Conservation (phyloP, 2,113 vertebrate genomes). For the Notechis scutatus region DNA sequence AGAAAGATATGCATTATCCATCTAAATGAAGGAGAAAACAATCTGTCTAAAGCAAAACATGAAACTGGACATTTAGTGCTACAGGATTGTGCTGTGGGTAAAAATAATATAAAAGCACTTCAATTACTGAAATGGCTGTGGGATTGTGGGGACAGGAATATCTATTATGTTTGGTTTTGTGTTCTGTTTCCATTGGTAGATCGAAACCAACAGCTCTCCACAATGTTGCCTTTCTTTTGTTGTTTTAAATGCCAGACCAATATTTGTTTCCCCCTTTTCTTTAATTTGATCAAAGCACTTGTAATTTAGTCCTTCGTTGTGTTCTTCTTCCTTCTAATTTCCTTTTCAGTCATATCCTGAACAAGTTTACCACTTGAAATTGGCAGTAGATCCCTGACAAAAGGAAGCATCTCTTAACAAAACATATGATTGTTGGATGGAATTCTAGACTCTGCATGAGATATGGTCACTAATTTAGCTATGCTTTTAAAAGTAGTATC, state of each 20-base stretch:
- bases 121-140: background rate
- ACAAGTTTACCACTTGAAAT: background rate
- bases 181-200: background rate
- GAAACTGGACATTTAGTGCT: background rate
- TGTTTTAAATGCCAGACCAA: background rate
- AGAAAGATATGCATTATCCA: background rate
- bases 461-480: background rate
- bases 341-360: background rate
- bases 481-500: background rate
- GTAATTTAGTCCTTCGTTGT: background rate
- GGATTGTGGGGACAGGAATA: background rate
- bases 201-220: background rate
- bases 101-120: background rate
- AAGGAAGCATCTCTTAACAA: background rate
- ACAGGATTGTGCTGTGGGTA: background rate
- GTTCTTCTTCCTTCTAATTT: conserved; percentile 11
- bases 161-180: background rate
- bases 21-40: background rate
- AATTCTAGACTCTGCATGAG: background rate
- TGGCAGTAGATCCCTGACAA: background rate
- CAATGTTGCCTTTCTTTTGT: background rate
- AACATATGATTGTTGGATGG: background rate
- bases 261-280: background rate
- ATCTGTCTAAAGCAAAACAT: background rate
- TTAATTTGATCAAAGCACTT: background rate